Evolutionary conservation across 2,888 invertebrate genomes (phyloP).

Genomic region (Elegia similella): DNA sequence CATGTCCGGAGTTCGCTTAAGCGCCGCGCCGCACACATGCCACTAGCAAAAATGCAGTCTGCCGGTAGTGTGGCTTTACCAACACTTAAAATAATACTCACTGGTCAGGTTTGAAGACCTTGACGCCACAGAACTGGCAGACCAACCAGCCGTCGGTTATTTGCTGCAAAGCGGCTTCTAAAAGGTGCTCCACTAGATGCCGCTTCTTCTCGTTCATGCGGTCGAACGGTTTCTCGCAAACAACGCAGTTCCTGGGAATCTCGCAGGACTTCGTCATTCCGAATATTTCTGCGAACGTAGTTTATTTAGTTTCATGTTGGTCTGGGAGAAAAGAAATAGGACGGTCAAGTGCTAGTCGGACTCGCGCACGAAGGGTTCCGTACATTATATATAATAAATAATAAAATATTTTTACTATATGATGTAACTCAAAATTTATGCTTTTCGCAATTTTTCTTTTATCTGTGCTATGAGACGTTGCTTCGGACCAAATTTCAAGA

Average conservation of each 20-base stretch:
- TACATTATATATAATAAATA: too few species aligned
- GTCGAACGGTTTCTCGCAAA: conserved; percentile 38
- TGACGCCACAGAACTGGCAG: conserved; percentile 47
- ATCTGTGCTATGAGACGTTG: too few species aligned
- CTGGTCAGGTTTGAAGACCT: conserved; percentile 21
- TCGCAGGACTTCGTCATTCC: not conserved
- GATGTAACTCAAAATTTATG: too few species aligned
- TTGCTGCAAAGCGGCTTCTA: conserved; percentile 42
- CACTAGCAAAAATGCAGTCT: too few species aligned
- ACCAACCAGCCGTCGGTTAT: conserved; percentile 17
- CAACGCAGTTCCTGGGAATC: conserved; percentile 31
- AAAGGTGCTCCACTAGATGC: conserved; percentile 58
- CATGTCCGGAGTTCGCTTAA: too few species aligned
- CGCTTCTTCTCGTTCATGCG: conserved; percentile 49
- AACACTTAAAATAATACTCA: conserved; percentile 25
- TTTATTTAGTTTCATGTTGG: not conserved
- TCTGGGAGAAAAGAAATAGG: not conserved
- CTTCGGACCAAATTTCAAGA: too few species aligned
- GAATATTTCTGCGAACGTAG: not conserved
- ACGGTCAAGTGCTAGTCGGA: too few species aligned
- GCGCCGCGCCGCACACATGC: too few species aligned
- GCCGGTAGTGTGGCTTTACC: too few species aligned
- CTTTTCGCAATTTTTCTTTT: too few species aligned
- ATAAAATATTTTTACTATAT: too few species aligned
- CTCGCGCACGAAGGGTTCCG: too few species aligned